Evolutionary conservation across 2,113 vertebrate species (phyloP), one percentile per base, ranked within the genome.

Genomic region (Peromyscus maniculatus): DNA sequence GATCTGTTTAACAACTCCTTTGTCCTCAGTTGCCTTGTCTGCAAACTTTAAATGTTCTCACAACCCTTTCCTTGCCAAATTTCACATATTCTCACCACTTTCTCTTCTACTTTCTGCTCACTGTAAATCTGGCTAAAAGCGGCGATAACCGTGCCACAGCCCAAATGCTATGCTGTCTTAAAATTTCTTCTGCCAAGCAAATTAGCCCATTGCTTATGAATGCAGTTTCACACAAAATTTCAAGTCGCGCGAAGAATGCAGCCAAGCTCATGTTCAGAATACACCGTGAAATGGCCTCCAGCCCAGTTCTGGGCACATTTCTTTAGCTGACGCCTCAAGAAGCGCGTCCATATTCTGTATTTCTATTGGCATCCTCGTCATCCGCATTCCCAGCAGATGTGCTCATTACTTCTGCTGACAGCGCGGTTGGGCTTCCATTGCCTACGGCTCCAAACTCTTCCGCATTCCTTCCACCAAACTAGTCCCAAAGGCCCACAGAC

Each of bases 11-110:
- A 74, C 52, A 57, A 36, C 26, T 74, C 36, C 24, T 74, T 43
- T 74, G 87, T 89, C 87, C 87, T 74, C 69, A 43, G 87, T 24
- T 89, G 69, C 87, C 87, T 74, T 89, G 67, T 74, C 69, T 74
- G 10, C 21, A 55, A 71, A 71, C 86, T 55, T 89, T 43, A 39
- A 28, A 28, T 59, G 52, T 89, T 89, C 69, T 74, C 36, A 31
- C 52, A 74, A 55, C 31, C 52, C 52, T 59, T 43, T 74, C 69
- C 52, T 74, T 57, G 87, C 71, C 69, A 59, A 43, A 59, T 52
- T 71, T 49, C 52, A 57, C 52, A 17, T 31, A 74, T 89, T 72
- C 55, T 31, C 31, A 74, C 15, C 31, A 74, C 36, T 74, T 59
- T 89, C 87, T 59, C 49, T 57, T 39, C 69, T 69, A 74, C 87